Evolutionary conservation across 2,797 vertebrate species (phyloP).

Genomic region (Gymnoscopelus microlampas): DNA sequence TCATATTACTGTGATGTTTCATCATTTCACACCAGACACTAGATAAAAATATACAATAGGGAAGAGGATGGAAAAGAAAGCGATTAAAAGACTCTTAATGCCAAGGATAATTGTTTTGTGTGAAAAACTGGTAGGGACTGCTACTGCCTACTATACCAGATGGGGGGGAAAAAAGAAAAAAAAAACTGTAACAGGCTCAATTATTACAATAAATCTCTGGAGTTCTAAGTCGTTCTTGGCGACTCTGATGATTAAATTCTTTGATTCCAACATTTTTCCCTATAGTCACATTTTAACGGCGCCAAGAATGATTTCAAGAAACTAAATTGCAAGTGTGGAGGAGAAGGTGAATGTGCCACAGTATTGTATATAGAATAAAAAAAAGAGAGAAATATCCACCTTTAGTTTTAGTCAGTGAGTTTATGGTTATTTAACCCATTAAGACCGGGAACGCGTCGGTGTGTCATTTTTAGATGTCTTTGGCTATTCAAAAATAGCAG

Average conservation of each 20-base stretch:
- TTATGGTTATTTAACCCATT: conserved; percentile 28
- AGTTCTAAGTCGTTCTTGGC: conserved; percentile 25
- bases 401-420: conserved; percentile 24
- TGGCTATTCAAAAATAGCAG: too few relatives aligned
- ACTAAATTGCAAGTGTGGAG: too few relatives aligned
- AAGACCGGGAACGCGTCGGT: too few relatives aligned
- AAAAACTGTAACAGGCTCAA: conserved; percentile 47
- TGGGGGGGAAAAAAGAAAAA: conserved; percentile 24
- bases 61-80: conserved; percentile 33
- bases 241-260: conserved; percentile 12
- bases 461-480: too few relatives aligned
- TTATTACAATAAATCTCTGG: conserved; percentile 54
- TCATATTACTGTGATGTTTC: conserved; percentile 48
- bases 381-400: conserved; percentile 13
- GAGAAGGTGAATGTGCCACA: too few relatives aligned
- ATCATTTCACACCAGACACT: conserved; percentile 41
- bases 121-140: conserved; percentile 31
- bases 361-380: conserved; percentile 12
- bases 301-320: too few relatives aligned
- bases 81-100: conserved; percentile 52
- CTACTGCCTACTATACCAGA: conserved; percentile 37
- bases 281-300: not conserved
- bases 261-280: conserved; percentile 23
- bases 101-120: conserved; percentile 25
- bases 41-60: conserved; percentile 53